Evolutionary conservation across 2,888 invertebrate species (phyloP).

Genomic region (Sylvicola cinctus): DNA sequence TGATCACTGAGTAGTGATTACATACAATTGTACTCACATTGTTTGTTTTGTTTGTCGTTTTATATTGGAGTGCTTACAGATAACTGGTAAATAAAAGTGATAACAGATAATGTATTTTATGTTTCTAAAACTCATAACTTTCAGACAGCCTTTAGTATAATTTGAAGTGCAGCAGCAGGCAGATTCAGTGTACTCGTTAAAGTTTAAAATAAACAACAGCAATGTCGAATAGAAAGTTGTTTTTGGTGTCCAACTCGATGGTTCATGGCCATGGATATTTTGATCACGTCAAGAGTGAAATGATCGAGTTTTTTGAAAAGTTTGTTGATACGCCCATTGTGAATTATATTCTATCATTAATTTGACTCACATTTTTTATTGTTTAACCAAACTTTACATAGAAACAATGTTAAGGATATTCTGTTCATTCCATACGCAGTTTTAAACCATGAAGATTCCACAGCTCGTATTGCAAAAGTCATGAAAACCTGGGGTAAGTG

Average conservation of each 20-base stretch:
- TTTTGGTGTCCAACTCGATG: constrained; percentile 48
- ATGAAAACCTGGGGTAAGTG: constrained; percentile 37
- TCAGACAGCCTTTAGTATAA: no score
- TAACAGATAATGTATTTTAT: no score
- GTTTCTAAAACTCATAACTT: no score
- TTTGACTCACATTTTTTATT: neutral
- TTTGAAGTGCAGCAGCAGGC: no score
- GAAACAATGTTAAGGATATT: constrained; percentile 39
- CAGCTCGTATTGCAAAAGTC: constrained; percentile 33
- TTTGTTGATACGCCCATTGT: constrained; percentile 19
- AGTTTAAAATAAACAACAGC: no score
- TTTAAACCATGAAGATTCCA: constrained; percentile 42
- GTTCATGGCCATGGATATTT: constrained; percentile 42
- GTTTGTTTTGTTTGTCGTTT: no score
- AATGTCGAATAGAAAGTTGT: constrained; percentile 26
- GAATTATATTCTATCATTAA: no score
- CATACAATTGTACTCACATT: no score
- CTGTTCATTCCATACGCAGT: constrained; percentile 58
- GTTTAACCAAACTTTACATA: constrained; percentile 19
- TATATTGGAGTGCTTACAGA: no score
- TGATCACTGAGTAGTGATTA: no score
- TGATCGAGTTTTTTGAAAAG: constrained; percentile 36
- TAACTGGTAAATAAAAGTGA: no score
- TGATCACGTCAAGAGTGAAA: constrained; percentile 43
- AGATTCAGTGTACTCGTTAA: no score